Conservation (phyloP, 2,888 invertebrate genomes). For the Clunio marinus region DNA sequence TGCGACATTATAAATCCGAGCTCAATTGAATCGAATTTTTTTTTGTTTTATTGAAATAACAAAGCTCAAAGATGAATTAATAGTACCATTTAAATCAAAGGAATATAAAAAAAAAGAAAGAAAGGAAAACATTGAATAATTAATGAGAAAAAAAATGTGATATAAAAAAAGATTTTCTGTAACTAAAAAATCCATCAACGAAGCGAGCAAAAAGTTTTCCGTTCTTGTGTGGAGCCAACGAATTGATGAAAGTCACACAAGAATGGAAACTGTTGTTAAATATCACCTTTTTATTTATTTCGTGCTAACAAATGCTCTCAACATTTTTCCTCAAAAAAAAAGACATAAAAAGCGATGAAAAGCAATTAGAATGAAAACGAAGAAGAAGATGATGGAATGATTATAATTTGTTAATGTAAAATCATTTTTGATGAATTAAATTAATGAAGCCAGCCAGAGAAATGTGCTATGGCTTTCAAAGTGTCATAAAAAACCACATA, state of each 20-base stretch:
- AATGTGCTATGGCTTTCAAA: neutral
- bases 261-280: neutral
- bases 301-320: conserved; percentile 4
- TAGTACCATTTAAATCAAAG: neutral
- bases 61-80: conserved; percentile 6
- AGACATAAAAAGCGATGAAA: neutral
- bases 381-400: too few species aligned
- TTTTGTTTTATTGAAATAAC: too few species aligned
- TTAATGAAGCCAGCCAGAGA: neutral
- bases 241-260: neutral
- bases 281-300: conserved; percentile 6
- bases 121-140: neutral
- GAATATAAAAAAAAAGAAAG: conserved; percentile 1
- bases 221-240: too few species aligned
- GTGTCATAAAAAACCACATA: neutral
- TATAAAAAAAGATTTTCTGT: neutral
- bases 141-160: conserved; percentile 7
- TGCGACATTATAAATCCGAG: conserved; percentile 22
- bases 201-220: neutral
- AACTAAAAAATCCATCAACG: conserved; percentile 1
- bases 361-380: too few species aligned
- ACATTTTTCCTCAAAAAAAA: neutral
- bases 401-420: too few species aligned
- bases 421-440: too few species aligned
- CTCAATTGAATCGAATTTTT: conserved; percentile 26